A percentile compares a stretch with the other conserved stretches of the same genome.
Evolutionary conservation across 2,888 invertebrate genomes (phyloP).

Genomic region (Formica aserva): DNA sequence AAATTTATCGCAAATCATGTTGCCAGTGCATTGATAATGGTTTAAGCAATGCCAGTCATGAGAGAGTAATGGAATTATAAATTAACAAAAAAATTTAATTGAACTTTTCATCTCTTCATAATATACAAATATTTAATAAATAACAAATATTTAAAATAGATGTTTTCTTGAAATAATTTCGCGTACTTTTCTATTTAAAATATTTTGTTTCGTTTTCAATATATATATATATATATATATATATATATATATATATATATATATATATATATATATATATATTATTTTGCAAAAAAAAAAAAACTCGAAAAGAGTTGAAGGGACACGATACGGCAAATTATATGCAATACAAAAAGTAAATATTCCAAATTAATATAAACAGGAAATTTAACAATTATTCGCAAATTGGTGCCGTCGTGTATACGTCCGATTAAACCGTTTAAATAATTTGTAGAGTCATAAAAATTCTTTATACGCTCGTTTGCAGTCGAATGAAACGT

Average conservation of each 20-base stretch:
- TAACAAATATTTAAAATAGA: not conserved
- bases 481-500: conserved; percentile 40
- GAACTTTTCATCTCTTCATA: not conserved
- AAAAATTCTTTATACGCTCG: conserved; percentile 33
- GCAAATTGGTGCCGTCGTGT: not conserved
- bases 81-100: conserved; percentile 23
- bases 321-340: not conserved
- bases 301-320: not conserved
- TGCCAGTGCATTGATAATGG: conserved; percentile 7
- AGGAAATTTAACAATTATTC: not conserved
- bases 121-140: not conserved
- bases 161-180: not conserved
- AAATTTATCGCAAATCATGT: conserved; percentile 9
- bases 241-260: not conserved
- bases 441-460: not conserved
- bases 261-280: not conserved
- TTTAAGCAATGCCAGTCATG: not conserved
- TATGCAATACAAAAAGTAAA: not conserved
- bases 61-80: conserved; percentile 17
- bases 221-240: no score
- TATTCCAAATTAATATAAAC: not conserved
- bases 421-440: not conserved
- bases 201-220: not conserved
- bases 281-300: not conserved
- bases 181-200: not conserved